phyloP scores from a whole-genome alignment of 1,140 invertebrate genomes.

The Aphidius gifuensis region DNA sequence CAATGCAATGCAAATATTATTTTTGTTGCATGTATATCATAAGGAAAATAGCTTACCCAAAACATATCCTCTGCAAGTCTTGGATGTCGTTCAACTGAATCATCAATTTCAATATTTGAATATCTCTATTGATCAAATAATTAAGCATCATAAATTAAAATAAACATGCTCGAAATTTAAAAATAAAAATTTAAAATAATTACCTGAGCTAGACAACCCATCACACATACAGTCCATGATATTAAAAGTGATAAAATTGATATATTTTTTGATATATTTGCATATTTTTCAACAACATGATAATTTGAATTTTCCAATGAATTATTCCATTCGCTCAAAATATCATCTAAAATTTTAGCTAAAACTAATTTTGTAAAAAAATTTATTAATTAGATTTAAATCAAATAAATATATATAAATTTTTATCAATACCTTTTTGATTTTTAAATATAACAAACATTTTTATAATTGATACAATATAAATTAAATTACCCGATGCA shows the following conservation, averaged over 20 bases:
- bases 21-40: constrained; percentile 15
- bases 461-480: constrained; percentile 10
- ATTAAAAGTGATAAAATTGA: constrained; percentile 16
- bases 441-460: constrained; percentile 11
- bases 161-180: too few relatives aligned
- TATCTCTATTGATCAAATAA: too few relatives aligned
- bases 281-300: constrained; percentile 19
- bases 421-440: constrained; percentile 12
- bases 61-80: background rate
- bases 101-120: too few relatives aligned
- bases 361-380: constrained; percentile 12
- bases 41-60: constrained; percentile 20
- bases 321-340: constrained; percentile 24
- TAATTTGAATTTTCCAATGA: constrained; percentile 5
- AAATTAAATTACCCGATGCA: background rate
- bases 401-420: too few relatives aligned
- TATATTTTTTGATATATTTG: constrained; percentile 17
- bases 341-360: constrained; percentile 16
- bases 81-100: background rate
- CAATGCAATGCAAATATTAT: constrained; percentile 7
- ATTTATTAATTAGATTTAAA: too few relatives aligned
- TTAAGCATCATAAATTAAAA: background rate
- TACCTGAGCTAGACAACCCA: constrained; percentile 7
- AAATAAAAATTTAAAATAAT: too few relatives aligned
- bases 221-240: constrained; percentile 4